Base-by-base conservation (phyloP, 2,797 vertebrate species). In the Hipposideros larvatus region DNA sequence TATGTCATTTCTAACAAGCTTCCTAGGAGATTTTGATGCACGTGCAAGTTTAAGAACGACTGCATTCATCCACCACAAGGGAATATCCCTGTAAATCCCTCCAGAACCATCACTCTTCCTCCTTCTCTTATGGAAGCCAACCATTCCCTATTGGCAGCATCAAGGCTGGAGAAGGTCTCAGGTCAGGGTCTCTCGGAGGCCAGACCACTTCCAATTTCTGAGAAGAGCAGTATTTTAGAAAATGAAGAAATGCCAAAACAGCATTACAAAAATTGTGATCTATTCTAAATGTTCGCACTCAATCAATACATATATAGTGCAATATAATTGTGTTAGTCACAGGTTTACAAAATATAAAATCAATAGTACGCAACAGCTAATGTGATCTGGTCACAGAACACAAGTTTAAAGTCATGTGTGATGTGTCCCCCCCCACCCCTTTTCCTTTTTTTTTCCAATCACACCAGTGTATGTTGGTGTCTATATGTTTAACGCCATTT, bases 211-310 rank as follows among this genome's bases (percentile, higher is more conserved):
- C 51, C n/a, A 59, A 41, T 65, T 88, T 87, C 78, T 86, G 59
- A 88, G 71, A 92, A 74, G 1, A 5, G 18, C 34, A 55, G 8
- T 51, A 82, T 73, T 95, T 84, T 57, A 87, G 53, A 80, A 97
- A 97, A 63, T 55, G 34, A 84, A 86, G 57, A 92, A 84, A 91
- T 78, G 41, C 34, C 95, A 61, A 92, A 87, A 77, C 14, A 34
- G 15, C 34, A 31, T 73, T 90, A 46, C 24, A 41, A 87, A 92
- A 48, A 24, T 14, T 75, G 34, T 63, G 16, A 91, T 24, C 24
- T 22, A 82, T 88, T 65, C 57, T 88, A 84, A 92, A 87, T 57
- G 55, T 80, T 89, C 75, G 74, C 31, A 41, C 43, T 73, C 68
- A 80, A 3, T 73, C 74, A 26, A 34, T 34, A 90, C 37, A 37